A percentile compares a stretch with the other conserved stretches of the same genome.
Conservation (phyloP, 2,113 vertebrate genomes). For the Diglossa brunneiventris region DNA sequence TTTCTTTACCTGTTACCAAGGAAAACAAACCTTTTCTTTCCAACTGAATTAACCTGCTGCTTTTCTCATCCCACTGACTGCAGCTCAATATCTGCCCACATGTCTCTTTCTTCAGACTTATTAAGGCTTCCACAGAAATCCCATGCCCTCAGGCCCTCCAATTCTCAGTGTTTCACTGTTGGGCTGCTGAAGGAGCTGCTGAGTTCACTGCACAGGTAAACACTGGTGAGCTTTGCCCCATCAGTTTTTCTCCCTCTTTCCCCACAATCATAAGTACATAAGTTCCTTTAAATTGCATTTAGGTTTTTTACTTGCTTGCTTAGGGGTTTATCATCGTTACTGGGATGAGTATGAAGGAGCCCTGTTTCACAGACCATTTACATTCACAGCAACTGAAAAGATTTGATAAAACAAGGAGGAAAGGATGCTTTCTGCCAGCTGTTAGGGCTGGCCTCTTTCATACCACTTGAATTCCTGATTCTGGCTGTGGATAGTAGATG, state of each 20-base stretch:
- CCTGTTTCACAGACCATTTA: not conserved
- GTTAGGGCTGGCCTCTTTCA: not conserved
- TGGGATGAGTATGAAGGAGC: not conserved
- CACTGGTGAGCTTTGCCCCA: not conserved
- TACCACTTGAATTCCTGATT: not conserved
- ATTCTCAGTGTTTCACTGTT: not conserved
- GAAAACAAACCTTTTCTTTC: not conserved
- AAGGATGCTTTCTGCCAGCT: not conserved
- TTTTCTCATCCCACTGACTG: not conserved
- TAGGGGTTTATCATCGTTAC: not conserved
- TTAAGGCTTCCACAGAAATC: not conserved
- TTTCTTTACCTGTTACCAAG: not conserved
- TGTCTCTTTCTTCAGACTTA: not conserved
- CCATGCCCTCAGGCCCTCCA: not conserved
- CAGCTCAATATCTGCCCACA: not conserved
- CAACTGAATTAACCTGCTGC: not conserved
- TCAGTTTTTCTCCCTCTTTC: not conserved
- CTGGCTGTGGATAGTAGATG: not conserved
- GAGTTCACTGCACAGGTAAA: not conserved
- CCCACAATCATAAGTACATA: not conserved
- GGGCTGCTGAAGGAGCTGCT: not conserved
- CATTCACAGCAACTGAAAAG: not conserved
- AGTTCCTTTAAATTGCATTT: not conserved
- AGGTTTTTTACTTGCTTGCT: not conserved
- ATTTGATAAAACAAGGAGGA: not conserved